A percentile compares a stretch with the other conserved stretches of the same genome.
phyloP scores from a whole-genome alignment of 2,888 invertebrate species.

The Acrocera orbiculus region DNA sequence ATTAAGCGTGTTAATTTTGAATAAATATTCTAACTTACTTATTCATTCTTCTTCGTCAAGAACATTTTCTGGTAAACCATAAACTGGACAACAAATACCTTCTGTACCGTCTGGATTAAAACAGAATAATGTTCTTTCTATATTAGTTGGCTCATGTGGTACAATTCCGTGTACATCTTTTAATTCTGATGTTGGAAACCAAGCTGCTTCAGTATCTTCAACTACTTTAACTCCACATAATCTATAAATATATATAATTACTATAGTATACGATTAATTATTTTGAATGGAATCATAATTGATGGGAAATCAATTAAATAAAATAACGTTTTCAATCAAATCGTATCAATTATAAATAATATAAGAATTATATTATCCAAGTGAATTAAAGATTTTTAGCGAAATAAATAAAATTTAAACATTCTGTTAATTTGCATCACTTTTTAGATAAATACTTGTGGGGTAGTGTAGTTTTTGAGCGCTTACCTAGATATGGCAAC shows the following conservation, averaged over 20 bases:
- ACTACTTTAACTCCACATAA: constrained; percentile 61
- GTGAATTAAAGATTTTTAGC: too few species aligned
- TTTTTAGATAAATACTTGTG: not conserved
- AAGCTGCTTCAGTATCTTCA: constrained; percentile 76
- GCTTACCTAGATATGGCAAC: constrained; percentile 61
- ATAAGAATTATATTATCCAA: too few species aligned
- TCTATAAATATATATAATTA: constrained; percentile 34
- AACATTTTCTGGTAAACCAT: constrained; percentile 28
- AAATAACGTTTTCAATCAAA: too few species aligned
- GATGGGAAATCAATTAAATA: too few species aligned
- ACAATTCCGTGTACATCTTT: constrained; percentile 79
- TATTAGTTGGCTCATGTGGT: constrained; percentile 59
- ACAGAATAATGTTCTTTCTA: constrained; percentile 67
- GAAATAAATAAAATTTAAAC: too few species aligned
- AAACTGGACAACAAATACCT: constrained; percentile 60
- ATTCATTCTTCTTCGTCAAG: constrained; percentile 28
- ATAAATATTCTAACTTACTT: too few species aligned
- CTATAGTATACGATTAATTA: not conserved
- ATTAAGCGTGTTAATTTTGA: too few species aligned
- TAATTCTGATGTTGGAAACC: constrained; percentile 80
- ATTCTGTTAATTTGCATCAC: not conserved
- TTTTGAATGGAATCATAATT: not conserved
- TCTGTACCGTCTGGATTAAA: constrained; percentile 69
- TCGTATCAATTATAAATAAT: too few species aligned
- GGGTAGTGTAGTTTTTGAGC: not conserved